Evolutionary conservation across 2,113 vertebrate genomes (phyloP), one percentile per base, ranked within the genome.

Genomic region (Aleadryas rufinucha): DNA sequence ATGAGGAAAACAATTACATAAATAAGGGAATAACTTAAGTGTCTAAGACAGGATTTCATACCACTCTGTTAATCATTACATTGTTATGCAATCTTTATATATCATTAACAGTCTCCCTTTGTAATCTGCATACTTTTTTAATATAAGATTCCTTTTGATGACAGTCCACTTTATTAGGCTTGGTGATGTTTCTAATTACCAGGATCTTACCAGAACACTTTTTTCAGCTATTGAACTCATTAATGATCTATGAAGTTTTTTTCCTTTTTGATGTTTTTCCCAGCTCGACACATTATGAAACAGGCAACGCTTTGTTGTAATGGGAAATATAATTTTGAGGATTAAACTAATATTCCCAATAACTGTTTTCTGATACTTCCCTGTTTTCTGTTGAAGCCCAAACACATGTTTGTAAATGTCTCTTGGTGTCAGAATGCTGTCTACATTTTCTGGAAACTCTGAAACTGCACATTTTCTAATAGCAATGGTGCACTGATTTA

Each of bases 111-210:
- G 75, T 23, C 9, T 78, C 6, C 22, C 41, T 94, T 91, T 92
- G 74, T 72, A 82, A 91, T 89, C 37, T 45, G 26, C 28, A 23
- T 66, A 26, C 27, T 95, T 90, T 86, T 82, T 21, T 13, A 76
- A 81, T 89, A 30, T 5, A 75, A 37, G 30, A 49, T 37, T 84
- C 22, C 47, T 97, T n/a, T 68, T 95, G 89, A 91, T 89, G 74
- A 22, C 5, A 27, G 27, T 82, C 84, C 72, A 86, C 92, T 77
- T 86, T 74, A 65, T 83, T 85, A 57, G 0, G 1, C 19, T 56
- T 87, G 24, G 33, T 30, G 18, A 65, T 95, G 89, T 68, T 96
- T 95, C 86, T 89, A 84, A 89, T 94, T 84, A 81, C 35, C 60
- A 89, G 28, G 72, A 64, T 79, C 56, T 59, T 59, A 59, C 56